A percentile compares a stretch with the other conserved stretches of the same genome.
phyloP scores from a whole-genome alignment of 2,113 vertebrate species.

The Austrofundulus limnaeus region DNA sequence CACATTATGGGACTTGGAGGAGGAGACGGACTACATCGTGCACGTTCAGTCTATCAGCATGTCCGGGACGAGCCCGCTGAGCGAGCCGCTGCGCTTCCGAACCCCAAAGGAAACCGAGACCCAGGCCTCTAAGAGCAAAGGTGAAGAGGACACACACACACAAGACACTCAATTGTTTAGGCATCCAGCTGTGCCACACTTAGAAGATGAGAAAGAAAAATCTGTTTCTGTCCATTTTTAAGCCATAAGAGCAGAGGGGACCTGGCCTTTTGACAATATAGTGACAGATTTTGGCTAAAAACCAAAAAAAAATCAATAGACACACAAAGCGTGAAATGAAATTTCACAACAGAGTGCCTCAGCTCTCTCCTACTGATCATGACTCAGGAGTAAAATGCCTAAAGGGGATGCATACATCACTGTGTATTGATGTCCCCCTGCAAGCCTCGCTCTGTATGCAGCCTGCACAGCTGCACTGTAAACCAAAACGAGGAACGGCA shows the following conservation, averaged over 20 bases:
- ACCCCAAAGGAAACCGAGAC: constrained; percentile 91
- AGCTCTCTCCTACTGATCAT: constrained; percentile 34
- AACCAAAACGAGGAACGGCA: constrained; percentile 43
- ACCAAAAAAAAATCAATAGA: constrained; percentile 67
- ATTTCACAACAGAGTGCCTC: constrained; percentile 63
- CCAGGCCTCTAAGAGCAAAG: constrained; percentile 91
- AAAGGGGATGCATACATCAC: constrained; percentile 36
- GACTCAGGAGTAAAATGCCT: constrained; percentile 28
- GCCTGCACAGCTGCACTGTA: constrained; percentile 31
- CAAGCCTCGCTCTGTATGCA: constrained; percentile 40
- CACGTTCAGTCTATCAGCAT: constrained; percentile 94
- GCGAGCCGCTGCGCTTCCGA: constrained; percentile 90
- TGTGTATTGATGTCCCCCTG: constrained; percentile 44
- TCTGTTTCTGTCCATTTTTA: constrained; percentile 21
- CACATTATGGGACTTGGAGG: constrained; percentile 95
- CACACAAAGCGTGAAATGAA: constrained; percentile 74
- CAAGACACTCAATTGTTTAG: neutral
- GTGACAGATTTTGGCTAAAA: constrained; percentile 60
- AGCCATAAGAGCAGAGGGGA: constrained; percentile 14
- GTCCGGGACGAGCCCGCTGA: constrained; percentile 89
- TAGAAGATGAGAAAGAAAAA: neutral
- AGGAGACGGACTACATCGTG: constrained; percentile 96
- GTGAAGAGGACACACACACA: constrained; percentile 57
- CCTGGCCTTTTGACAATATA: constrained; percentile 53
- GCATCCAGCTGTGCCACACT: neutral